Percentiles rank a stretch among this genome's conserved stretches.
Conservation (phyloP, 2,797 vertebrate genomes). For the Amniataba percoides region DNA sequence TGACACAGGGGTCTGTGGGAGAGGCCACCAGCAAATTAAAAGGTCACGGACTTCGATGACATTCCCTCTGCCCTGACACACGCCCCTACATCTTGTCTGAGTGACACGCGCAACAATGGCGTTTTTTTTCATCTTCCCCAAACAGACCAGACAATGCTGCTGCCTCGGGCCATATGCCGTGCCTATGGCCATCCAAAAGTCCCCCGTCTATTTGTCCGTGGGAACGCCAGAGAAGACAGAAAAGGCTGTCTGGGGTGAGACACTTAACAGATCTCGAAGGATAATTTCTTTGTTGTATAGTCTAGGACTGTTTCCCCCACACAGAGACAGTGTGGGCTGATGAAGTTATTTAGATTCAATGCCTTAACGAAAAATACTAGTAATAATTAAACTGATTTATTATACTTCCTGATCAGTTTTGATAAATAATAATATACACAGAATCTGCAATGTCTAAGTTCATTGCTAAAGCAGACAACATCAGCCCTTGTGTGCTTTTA, state of each 20-base stretch:
- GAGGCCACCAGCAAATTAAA: slow-evolving; percentile 77
- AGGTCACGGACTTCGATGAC: slow-evolving; percentile 71
- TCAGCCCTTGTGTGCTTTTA: not conserved
- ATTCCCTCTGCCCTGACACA: slow-evolving; percentile 73
- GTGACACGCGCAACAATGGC: slow-evolving; percentile 80
- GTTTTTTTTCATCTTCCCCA: slow-evolving; percentile 54
- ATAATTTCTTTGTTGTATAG: slow-evolving; percentile 51
- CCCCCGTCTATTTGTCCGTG: slow-evolving; percentile 70
- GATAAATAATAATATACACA: slow-evolving; percentile 10
- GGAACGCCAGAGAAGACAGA: slow-evolving; percentile 75
- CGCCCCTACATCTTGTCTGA: slow-evolving; percentile 71
- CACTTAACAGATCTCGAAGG: slow-evolving; percentile 51
- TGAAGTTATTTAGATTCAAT: slow-evolving; percentile 11
- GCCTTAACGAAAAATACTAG: slow-evolving; percentile 9
- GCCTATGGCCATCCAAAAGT: slow-evolving; percentile 67
- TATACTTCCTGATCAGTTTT: not conserved
- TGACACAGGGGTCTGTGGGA: slow-evolving; percentile 76
- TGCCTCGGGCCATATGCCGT: slow-evolving; percentile 80
- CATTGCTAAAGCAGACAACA: not conserved
- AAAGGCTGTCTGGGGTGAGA: slow-evolving; percentile 66
- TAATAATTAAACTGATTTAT: slow-evolving; percentile 12
- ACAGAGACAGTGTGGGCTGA: not conserved
- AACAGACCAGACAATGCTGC: slow-evolving; percentile 80
- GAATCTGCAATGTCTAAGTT: not conserved
- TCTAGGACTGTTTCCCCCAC: slow-evolving; percentile 47